Evolutionary conservation across 30 jellyfish, hydroid and myxozoan species (phyloP), one percentile per base, ranked within the genome.

Genomic region (Haliclystus octoradiatus): DNA sequence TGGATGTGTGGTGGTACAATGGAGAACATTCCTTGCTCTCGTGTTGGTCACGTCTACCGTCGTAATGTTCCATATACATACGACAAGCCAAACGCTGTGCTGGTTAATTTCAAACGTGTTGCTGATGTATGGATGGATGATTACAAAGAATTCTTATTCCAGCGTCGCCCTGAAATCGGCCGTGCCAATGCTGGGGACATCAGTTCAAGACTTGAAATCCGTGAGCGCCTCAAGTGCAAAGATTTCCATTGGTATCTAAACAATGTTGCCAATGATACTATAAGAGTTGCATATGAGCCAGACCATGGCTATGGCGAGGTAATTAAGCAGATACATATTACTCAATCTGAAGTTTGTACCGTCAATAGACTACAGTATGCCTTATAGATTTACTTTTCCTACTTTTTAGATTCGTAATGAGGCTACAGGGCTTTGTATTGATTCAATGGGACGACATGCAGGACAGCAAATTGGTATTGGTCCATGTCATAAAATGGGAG

Each of bases 81-180:
- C 84, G 93, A 84, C 84, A 80, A 80, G 60, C 96, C 96, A 23
- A 74, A 79, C 51, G 95, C 99, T 12, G 93, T 85, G 2, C 82
- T 78, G 62, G 86, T 84, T 29, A 92, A 92, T 66, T 92, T 77
- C 57, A 92, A 74, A 62, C 94, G 99, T 22, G 96, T 92, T 0
- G 99, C 99, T 0, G 99, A 92, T 31, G 99, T 92, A 14, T 92
- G 99, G 99, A 92, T 92, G 99, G 99, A 92, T 40, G 99, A 92
- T 33, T 92, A 81, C 66, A 84, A 79, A 52, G 91, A 80, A 50
- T 78, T 92, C 50, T 63, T 92, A 26, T 92, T 69, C 62, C 93
- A 77, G 26, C 35, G 93, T 50, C 72, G 93, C 24, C 94, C 95
- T 26, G 93, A 78, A 49, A 85, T 92, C 3, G 74, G 92, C 1